Base-by-base conservation (phyloP, 2,797 vertebrate genomes). In the Carduelis carduelis region DNA sequence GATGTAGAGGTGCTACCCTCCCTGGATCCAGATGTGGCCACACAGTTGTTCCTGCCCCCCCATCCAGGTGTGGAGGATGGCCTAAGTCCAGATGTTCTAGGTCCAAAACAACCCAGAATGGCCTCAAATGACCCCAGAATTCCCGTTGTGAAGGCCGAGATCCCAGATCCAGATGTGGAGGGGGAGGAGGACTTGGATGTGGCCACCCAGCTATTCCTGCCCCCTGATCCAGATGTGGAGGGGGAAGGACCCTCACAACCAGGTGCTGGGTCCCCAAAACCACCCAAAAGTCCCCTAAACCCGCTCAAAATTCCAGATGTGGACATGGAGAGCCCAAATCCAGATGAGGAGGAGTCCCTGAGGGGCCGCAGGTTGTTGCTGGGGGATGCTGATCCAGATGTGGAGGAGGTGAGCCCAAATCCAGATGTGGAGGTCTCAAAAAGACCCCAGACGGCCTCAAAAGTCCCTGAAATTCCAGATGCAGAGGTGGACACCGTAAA, bases 91-190 rank as follows among this genome's bases (percentile, higher is more conserved):
- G 37, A n/a, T 41, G 49, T 41, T 41, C 11, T 14, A 28, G 16
- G 22, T 18, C 28, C 28, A 6, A 20, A 53, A 2, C 37, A n/a
- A 26, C 9, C 5, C 9, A 1, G 32, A 70, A 24, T 11, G 12
- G 22, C 39, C 24, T 5, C 17, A 43, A 20, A 15, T 5, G 6
- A 7, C 7, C 39, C 68, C 68, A 27, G 2, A 34, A 22, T 27
- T 43, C 52, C 52, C 5, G 5, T 16, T 16, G 52, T 8, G 32
- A 27, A 3, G 32, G 14, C 0, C 0, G 52, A 3, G 8, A 12
- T 14, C 19, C 41, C 14, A 32, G n/a, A 35, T 44, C 41, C 69
- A 72, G 69, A 56, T 28, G 32, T 27, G 24, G 52, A 44, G 35
- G 16, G 8, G 21, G 35, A 28, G 23, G 37, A n/a, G 37, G 37